These are phyloP conservation scores for Romanomermis culicivorax DNA, from an alignment of 2,888 invertebrate species.

Conservation along the genomic window DNA sequence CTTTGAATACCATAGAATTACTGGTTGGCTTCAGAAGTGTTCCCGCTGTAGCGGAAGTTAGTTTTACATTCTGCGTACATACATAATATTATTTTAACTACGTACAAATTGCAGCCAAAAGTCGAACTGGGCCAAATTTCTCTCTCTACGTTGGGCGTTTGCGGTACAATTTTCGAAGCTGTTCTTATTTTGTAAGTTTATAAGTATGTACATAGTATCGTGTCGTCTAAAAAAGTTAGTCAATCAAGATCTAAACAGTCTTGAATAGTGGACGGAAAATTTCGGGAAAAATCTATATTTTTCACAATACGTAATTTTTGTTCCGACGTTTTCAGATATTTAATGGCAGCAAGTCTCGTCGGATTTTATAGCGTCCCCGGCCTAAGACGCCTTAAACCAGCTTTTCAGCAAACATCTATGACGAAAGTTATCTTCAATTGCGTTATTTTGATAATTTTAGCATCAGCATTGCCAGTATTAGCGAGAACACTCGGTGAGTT, in stretches of 20 bases:
- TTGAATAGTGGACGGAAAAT: too few relatives aligned
- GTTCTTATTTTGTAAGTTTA: constrained; percentile 61
- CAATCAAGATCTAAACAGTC: too few relatives aligned
- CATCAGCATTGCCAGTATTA: constrained; percentile 81
- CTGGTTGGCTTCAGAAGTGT: constrained; percentile 81
- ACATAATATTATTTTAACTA: background rate
- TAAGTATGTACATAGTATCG: too few relatives aligned
- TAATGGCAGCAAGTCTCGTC: constrained; percentile 74
- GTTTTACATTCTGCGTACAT: background rate
- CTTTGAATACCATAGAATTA: constrained; percentile 73
- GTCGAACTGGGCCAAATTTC: constrained; percentile 75
- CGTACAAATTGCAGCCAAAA: too few relatives aligned
- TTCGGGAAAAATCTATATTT: too few relatives aligned
- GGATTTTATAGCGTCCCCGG: constrained; percentile 70
- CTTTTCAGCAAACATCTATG: constrained; percentile 58
- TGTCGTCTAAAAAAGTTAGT: too few relatives aligned
- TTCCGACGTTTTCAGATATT: too few relatives aligned
- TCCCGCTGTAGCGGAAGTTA: constrained; percentile 46
- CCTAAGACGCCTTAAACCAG: constrained; percentile 52
- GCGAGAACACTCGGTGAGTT: constrained; percentile 71
- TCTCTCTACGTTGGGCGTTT: constrained; percentile 68
- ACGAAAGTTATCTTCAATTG: constrained; percentile 77
- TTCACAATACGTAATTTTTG: too few relatives aligned
- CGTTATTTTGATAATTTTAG: constrained; percentile 64
- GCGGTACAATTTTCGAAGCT: constrained; percentile 74